Percentiles rank a stretch among this genome's conserved stretches.
These are phyloP conservation scores for Xanthia icteritia DNA, from an alignment of 2,888 invertebrate genomes.

Conservation along the genomic window DNA sequence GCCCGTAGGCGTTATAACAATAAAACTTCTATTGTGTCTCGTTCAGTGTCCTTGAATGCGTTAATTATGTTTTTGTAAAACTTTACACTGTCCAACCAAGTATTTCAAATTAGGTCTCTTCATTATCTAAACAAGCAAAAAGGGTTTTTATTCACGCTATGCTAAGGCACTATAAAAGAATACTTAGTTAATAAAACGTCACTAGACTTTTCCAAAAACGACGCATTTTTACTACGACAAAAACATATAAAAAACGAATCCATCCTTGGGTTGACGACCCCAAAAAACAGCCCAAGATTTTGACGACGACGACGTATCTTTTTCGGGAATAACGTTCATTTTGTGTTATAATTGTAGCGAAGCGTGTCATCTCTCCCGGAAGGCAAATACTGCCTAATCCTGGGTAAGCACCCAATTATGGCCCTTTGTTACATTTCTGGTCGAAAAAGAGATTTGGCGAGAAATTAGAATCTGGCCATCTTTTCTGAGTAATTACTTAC, in stretches of 20 bases:
- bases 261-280: conserved; percentile 44
- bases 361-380: conserved; percentile 19
- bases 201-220: background rate
- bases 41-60: no score
- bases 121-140: background rate
- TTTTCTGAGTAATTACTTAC: background rate
- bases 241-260: conserved; percentile 19
- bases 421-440: conserved; percentile 21
- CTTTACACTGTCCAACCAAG: background rate
- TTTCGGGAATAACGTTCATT: conserved; percentile 34
- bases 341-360: conserved; percentile 43
- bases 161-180: background rate
- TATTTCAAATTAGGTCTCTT: background rate
- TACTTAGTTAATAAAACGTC: background rate
- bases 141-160: background rate
- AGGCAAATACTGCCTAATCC: conserved; percentile 33
- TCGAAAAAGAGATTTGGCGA: conserved; percentile 5
- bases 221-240: conserved; percentile 1
- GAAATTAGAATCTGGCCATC: conserved; percentile 18
- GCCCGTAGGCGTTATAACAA: no score
- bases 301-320: conserved; percentile 12
- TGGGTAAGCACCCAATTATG: conserved; percentile 39
- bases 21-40: no score
- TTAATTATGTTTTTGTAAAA: background rate
- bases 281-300: conserved; percentile 14